Percentiles rank a stretch among this genome's conserved stretches.
Evolutionary conservation across 2,797 vertebrate species (phyloP).

Genomic region (Sparidentex hasta): DNA sequence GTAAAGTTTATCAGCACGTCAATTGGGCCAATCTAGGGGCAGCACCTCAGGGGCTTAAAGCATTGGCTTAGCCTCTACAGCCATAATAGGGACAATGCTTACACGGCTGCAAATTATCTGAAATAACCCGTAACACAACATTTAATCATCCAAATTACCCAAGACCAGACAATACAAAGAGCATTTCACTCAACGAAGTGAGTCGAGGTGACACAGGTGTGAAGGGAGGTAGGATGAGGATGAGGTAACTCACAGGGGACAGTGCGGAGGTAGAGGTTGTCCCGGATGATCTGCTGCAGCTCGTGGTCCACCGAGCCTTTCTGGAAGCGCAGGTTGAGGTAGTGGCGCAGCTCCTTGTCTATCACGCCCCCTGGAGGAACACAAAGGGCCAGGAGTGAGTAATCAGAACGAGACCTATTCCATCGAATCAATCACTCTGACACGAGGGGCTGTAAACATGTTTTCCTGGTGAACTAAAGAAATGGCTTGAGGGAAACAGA

Average conservation of each 20-base stretch:
- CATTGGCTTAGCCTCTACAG: too few relatives aligned
- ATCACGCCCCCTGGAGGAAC: conserved; percentile 93
- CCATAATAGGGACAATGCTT: too few relatives aligned
- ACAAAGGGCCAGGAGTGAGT: conserved; percentile 53
- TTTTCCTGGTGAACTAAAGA: not conserved
- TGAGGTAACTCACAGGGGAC: conserved; percentile 93
- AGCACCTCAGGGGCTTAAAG: too few relatives aligned
- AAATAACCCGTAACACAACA: not conserved
- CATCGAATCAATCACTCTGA: conserved; percentile 34
- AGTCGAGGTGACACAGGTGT: not conserved
- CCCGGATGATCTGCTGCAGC: conserved; percentile 98
- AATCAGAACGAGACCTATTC: conserved; percentile 4
- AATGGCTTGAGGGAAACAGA: conserved; percentile 8
- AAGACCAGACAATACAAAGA: not conserved
- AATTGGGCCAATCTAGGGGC: too few relatives aligned
- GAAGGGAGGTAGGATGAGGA: not conserved
- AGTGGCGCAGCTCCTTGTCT: conserved; percentile 98
- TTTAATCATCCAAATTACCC: not conserved
- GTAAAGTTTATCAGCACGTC: too few relatives aligned
- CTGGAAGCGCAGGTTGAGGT: conserved; percentile 99
- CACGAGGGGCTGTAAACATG: not conserved
- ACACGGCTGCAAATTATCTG: too few relatives aligned
- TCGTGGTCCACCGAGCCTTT: conserved; percentile 98
- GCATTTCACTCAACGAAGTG: not conserved
- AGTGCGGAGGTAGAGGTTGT: conserved; percentile 99